phyloP scores from a whole-genome alignment of 2,888 invertebrate genomes.

The Lymantria monacha region DNA sequence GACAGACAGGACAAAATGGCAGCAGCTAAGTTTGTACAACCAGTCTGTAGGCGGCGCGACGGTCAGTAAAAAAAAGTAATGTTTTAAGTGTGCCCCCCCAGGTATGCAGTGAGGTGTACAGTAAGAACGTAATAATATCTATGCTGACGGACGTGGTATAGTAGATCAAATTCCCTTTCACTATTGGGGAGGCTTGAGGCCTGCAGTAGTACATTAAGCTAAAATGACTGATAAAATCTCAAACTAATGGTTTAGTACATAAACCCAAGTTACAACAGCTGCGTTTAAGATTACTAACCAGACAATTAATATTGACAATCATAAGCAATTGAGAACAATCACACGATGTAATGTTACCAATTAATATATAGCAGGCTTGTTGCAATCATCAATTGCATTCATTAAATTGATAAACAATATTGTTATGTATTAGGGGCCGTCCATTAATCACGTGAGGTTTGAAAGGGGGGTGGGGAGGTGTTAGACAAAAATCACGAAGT shows the following conservation, averaged over 20 bases:
- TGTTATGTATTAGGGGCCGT: background rate
- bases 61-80: too few relatives aligned
- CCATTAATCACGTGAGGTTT: too few relatives aligned
- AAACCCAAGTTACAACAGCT: background rate
- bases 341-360: background rate
- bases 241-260: background rate
- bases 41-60: too few relatives aligned
- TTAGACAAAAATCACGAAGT: too few relatives aligned
- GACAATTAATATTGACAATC: background rate
- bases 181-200: background rate
- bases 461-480: too few relatives aligned
- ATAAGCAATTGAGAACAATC: conserved; percentile 8
- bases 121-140: too few relatives aligned
- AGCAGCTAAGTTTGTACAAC: too few relatives aligned
- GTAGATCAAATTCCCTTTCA: background rate
- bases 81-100: too few relatives aligned
- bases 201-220: background rate
- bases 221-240: background rate
- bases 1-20: too few relatives aligned
- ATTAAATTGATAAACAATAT: background rate
- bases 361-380: background rate
- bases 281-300: background rate
- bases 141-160: too few relatives aligned
- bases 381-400: background rate
- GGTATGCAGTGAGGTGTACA: too few relatives aligned